phyloP scores from a whole-genome alignment of 2,888 invertebrate genomes.

The Athalia circularis region DNA sequence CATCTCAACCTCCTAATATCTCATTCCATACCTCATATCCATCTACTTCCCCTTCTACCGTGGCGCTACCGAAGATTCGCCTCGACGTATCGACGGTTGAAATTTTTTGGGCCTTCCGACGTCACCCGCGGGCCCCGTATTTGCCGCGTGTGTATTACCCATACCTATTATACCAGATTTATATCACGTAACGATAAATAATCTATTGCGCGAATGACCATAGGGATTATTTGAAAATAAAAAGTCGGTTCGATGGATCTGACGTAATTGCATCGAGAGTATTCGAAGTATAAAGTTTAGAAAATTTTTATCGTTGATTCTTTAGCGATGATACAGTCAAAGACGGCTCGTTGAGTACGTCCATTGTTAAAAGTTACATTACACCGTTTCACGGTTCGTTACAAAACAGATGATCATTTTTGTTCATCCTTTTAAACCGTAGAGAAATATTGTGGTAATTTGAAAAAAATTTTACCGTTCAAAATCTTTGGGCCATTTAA shows the following conservation, averaged over 20 bases:
- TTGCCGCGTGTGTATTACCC: too few relatives aligned
- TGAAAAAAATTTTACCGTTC: neutral
- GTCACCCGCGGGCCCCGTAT: neutral
- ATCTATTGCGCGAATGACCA: too few relatives aligned
- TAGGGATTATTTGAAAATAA: too few relatives aligned
- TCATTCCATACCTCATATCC: constrained; percentile 5
- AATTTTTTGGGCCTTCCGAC: constrained; percentile 2
- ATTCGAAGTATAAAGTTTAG: too few relatives aligned
- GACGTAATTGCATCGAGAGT: too few relatives aligned
- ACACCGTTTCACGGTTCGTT: constrained; percentile 14
- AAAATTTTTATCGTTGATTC: neutral
- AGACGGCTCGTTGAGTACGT: constrained; percentile 6
- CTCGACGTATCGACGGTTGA: neutral
- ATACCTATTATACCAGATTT: too few relatives aligned
- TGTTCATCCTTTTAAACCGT: neutral
- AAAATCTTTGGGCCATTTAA: too few relatives aligned
- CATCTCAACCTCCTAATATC: constrained; percentile 46
- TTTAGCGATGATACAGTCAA: neutral
- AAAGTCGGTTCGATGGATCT: too few relatives aligned
- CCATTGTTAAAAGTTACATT: constrained; percentile 17
- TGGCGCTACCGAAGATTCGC: neutral
- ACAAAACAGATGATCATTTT: constrained; percentile 18
- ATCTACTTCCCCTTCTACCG: neutral
- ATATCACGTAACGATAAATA: too few relatives aligned
- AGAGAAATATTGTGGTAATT: neutral